Evolutionary conservation across 1,140 invertebrate species (phyloP).

Genomic region (Globodera rostochiensis): DNA sequence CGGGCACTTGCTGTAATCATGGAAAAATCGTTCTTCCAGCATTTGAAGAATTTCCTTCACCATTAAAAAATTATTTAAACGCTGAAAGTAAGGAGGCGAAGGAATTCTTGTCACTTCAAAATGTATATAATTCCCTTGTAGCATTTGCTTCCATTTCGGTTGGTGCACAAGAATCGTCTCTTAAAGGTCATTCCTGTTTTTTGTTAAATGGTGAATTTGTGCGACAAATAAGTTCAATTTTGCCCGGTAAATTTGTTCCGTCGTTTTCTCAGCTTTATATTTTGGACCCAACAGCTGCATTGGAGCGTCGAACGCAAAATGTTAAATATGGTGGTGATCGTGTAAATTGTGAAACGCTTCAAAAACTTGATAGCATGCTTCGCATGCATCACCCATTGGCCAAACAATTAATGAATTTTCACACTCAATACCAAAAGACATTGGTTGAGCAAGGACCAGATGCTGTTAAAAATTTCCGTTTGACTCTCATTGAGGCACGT

Average conservation of each 20-base stretch:
- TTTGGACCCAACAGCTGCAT: no score
- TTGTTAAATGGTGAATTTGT: constrained; percentile 2
- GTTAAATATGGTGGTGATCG: background rate
- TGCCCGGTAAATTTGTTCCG: background rate
- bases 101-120: background rate
- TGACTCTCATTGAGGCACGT: no score
- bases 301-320: no score
- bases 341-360: background rate
- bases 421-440: no score
- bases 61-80: background rate
- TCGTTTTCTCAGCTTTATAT: no score
- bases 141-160: background rate
- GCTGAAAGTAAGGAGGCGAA: background rate
- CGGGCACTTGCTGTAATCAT: background rate
- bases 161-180: background rate
- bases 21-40: background rate
- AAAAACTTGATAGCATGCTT: no score
- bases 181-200: background rate
- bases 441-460: no score
- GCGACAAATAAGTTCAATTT: background rate
- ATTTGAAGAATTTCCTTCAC: no score
- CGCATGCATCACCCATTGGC: no score
- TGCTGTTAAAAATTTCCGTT: no score
- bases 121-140: constrained; percentile 1
- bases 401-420: no score